Percentiles rank a stretch among this genome's conserved stretches.
These are phyloP conservation scores for Centroberyx gerrardi DNA, from an alignment of 2,797 vertebrate genomes.

Conservation along the genomic window DNA sequence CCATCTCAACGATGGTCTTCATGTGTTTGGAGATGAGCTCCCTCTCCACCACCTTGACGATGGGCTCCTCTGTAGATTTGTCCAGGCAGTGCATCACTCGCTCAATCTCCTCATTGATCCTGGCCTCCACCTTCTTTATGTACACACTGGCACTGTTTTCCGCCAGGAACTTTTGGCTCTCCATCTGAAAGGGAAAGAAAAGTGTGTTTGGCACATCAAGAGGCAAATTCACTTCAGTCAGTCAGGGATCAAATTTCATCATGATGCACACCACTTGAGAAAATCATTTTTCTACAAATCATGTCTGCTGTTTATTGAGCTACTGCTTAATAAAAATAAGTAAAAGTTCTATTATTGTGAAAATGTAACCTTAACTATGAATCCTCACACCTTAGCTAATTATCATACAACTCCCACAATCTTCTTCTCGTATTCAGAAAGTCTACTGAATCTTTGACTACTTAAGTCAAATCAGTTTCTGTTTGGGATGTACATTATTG, in stretches of 20 bases:
- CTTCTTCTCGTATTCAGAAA: no score
- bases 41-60: constrained; percentile 96
- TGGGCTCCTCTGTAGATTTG: constrained; percentile 97
- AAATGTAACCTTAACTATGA: no score
- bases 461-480: no score
- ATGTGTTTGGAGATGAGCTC: constrained; percentile 99
- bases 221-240: neutral
- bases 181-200: constrained; percentile 89
- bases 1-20: constrained; percentile 99
- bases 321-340: no score
- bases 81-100: constrained; percentile 98
- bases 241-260: no score
- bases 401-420: no score
- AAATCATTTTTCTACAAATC: neutral
- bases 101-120: constrained; percentile 99
- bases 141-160: constrained; percentile 99
- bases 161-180: constrained; percentile 98
- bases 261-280: neutral
- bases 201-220: neutral
- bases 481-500: neutral
- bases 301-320: neutral
- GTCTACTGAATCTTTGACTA: no score
- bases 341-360: no score
- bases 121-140: constrained; percentile 98
- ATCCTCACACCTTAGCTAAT: no score